Conservation (phyloP, 2,888 invertebrate species). For the Brenthis hecate region DNA sequence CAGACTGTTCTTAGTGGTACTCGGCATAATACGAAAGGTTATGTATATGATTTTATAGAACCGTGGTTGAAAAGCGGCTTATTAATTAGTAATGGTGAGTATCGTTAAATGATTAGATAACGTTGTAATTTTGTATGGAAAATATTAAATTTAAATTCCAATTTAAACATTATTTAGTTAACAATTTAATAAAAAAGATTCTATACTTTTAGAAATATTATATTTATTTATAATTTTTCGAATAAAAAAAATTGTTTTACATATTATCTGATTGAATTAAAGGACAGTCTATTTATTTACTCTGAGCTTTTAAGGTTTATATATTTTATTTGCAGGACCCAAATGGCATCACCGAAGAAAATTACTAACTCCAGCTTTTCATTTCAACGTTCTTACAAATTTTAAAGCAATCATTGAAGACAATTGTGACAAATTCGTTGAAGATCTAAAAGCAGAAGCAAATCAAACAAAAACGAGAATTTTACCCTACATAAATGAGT, state of each 20-base stretch:
- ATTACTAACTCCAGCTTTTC: constrained; percentile 84
- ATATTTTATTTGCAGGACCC: constrained; percentile 53
- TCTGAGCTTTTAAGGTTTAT: too few relatives aligned
- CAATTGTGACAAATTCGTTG: constrained; percentile 64
- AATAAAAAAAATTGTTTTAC: background rate
- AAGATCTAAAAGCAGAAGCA: constrained; percentile 51
- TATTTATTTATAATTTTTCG: background rate
- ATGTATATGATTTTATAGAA: constrained; percentile 68
- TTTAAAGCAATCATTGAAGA: constrained; percentile 70
- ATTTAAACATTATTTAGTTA: background rate
- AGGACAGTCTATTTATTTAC: too few relatives aligned
- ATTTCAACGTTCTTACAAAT: constrained; percentile 82
- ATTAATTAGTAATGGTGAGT: constrained; percentile 66
- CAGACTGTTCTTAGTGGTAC: constrained; percentile 75
- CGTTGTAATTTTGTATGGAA: background rate
- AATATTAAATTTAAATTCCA: background rate
- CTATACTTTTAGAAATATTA: too few relatives aligned
- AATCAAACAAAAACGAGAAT: constrained; percentile 68
- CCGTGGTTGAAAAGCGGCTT: constrained; percentile 82
- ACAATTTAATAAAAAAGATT: too few relatives aligned
- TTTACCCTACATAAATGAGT: constrained; percentile 81
- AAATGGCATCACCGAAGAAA: constrained; percentile 85
- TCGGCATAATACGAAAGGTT: constrained; percentile 76
- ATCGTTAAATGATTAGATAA: background rate
- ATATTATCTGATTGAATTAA: too few relatives aligned